A percentile compares a stretch with the other conserved stretches of the same genome.
Evolutionary conservation across 2,888 invertebrate species (phyloP).

Genomic region (Cephus runcator): DNA sequence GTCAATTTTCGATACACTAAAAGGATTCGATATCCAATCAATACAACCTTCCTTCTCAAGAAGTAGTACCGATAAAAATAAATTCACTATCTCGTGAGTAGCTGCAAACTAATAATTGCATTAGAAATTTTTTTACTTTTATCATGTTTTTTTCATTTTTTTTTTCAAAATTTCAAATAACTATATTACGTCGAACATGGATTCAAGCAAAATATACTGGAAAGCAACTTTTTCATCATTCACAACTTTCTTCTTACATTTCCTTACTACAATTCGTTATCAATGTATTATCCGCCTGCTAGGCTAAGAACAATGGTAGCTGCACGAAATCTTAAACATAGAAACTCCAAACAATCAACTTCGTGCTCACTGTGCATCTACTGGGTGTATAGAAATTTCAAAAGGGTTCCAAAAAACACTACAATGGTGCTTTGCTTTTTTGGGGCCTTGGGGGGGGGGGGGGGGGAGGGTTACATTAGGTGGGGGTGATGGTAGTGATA

Average conservation of each 20-base stretch:
- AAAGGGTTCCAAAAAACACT: neutral
- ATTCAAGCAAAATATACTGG: neutral
- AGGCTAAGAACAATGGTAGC: neutral
- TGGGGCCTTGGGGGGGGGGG: accelerated
- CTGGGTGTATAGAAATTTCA: neutral
- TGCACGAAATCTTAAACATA: neutral
- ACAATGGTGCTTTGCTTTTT: neutral
- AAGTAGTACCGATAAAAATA: neutral
- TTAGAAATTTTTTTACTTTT: neutral
- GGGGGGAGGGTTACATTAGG: no score
- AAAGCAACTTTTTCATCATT: neutral
- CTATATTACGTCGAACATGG: neutral
- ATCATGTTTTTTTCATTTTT: neutral
- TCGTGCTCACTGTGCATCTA: neutral
- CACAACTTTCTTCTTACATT: neutral
- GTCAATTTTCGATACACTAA: neutral
- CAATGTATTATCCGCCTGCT: neutral
- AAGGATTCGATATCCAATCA: neutral
- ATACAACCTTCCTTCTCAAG: neutral
- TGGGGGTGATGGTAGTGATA: neutral
- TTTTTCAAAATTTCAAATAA: neutral
- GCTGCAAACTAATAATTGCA: neutral
- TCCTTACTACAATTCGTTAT: neutral
- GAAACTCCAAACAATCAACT: neutral
- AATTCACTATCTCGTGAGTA: neutral